phyloP scores from a whole-genome alignment of 2,113 vertebrate genomes.

The Recurvirostra avosetta region DNA sequence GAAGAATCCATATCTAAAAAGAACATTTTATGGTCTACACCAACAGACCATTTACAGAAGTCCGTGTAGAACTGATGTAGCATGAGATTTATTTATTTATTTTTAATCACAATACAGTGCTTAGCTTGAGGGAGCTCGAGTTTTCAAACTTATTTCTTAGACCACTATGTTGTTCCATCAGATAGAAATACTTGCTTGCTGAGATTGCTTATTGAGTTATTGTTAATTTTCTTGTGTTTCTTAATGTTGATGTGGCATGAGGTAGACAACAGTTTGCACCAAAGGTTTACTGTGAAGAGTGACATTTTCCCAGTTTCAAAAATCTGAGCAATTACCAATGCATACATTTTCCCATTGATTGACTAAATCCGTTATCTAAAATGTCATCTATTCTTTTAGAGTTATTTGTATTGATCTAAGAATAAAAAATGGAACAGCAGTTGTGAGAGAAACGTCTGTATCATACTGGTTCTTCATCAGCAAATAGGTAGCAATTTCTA shows the following conservation, averaged over 20 bases:
- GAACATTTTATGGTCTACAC: neutral
- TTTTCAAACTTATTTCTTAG: neutral
- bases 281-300: neutral
- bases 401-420: neutral
- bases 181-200: neutral
- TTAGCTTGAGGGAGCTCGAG: neutral
- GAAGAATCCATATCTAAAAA: neutral
- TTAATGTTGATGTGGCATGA: neutral
- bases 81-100: neutral
- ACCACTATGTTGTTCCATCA: neutral
- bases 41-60: neutral
- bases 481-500: neutral
- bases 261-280: neutral
- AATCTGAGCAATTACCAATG: neutral
- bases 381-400: neutral
- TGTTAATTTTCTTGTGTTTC: neutral
- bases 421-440: neutral
- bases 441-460: neutral
- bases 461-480: neutral
- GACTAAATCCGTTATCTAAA: neutral
- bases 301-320: neutral
- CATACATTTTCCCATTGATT: neutral
- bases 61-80: accelerated
- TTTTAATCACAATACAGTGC: neutral
- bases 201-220: neutral